Conservation (phyloP, 2,888 invertebrate genomes). For the Meloe dianella region DNA sequence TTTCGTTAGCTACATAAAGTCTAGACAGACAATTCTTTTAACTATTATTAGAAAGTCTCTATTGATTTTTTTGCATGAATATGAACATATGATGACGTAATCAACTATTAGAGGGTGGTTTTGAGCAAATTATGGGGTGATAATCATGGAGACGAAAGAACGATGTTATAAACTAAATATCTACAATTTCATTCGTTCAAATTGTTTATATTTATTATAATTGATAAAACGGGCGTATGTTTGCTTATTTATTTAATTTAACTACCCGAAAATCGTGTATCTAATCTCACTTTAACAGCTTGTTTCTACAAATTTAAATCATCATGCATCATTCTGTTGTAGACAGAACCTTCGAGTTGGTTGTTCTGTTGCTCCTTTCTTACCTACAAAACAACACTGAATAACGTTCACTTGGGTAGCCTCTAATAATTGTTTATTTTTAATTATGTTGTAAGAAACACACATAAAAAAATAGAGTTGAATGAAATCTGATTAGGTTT, state of each 20-base stretch:
- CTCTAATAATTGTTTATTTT: neutral
- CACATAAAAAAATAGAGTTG: slow-evolving; percentile 11
- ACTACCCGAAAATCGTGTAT: slow-evolving; percentile 20
- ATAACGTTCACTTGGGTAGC: neutral
- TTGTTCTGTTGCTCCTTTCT: neutral
- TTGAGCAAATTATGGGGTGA: slow-evolving; percentile 1
- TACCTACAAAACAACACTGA: no score
- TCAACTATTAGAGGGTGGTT: slow-evolving; percentile 9
- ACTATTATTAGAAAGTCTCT: slow-evolving; percentile 2
- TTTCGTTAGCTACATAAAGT: neutral
- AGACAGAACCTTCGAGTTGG: neutral
- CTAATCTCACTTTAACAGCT: slow-evolving; percentile 22
- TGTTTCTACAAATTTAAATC: slow-evolving; percentile 13
- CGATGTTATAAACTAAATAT: neutral
- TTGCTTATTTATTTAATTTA: slow-evolving; percentile 24
- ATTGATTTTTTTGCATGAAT: slow-evolving; percentile 19
- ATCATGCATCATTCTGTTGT: neutral
- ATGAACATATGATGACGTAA: slow-evolving; percentile 12
- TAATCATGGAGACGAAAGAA: neutral
- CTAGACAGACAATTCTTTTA: neutral
- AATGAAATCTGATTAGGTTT: slow-evolving; percentile 32
- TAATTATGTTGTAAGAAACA: neutral
- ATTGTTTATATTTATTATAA: neutral
- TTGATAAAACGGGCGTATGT: slow-evolving; percentile 25
- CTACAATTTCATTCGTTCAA: neutral